Evolutionary conservation across 1,140 invertebrate species (phyloP).

Genomic region (Anoplolepis gracilipes): DNA sequence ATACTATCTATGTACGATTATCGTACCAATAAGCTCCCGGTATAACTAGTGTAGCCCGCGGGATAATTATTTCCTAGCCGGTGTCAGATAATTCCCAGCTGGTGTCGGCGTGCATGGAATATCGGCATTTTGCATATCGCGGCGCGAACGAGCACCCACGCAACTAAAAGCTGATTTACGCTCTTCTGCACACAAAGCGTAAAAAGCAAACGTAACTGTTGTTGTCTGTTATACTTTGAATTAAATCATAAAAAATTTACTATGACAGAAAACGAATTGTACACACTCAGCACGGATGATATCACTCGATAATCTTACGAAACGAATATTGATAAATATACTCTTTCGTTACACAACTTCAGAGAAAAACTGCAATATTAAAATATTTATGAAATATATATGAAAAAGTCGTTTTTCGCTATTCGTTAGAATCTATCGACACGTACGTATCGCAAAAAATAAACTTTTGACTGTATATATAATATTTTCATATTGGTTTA

Average conservation of each 20-base stretch:
- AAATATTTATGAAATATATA: no score
- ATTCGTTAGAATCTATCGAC: not conserved
- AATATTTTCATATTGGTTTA: no score
- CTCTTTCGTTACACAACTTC: not conserved
- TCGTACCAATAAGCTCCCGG: slow-evolving; percentile 15
- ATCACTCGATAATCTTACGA: not conserved
- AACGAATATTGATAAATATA: not conserved
- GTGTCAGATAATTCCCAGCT: slow-evolving; percentile 21
- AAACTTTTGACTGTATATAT: not conserved
- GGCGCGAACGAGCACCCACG: not conserved
- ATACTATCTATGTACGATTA: slow-evolving; percentile 23
- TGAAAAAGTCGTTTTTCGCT: no score
- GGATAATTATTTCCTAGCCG: slow-evolving; percentile 42
- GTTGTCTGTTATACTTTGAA: not conserved
- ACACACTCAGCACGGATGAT: no score
- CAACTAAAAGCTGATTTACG: not conserved
- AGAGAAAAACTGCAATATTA: no score
- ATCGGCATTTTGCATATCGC: slow-evolving; percentile 14
- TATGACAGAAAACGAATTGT: not conserved
- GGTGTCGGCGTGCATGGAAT: not conserved
- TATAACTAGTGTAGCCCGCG: slow-evolving; percentile 3
- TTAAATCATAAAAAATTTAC: not conserved
- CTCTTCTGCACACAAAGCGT: not conserved
- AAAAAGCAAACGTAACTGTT: not conserved
- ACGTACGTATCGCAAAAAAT: not conserved